Evolutionary conservation across 2,797 vertebrate species (phyloP).

Genomic region (Thaleichthys pacificus): DNA sequence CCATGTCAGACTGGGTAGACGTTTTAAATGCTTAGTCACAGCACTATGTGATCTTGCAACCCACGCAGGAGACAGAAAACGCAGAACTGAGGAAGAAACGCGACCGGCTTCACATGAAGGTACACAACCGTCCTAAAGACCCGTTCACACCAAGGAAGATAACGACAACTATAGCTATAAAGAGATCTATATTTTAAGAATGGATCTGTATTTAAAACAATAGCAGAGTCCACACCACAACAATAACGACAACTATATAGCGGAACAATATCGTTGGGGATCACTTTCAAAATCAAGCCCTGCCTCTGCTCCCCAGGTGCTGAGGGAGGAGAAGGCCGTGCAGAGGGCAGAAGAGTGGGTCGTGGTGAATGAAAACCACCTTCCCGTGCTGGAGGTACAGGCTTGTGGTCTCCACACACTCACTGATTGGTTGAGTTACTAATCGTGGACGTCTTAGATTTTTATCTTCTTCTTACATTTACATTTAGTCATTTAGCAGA

Average conservation of each 20-base stretch:
- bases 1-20: too few species aligned
- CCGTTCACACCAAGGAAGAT: too few species aligned
- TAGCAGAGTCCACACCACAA: too few species aligned
- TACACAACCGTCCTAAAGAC: neutral
- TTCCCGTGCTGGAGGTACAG: conserved; percentile 4
- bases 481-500: too few species aligned
- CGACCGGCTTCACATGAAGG: neutral
- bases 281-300: neutral
- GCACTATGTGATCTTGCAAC: neutral
- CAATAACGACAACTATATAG: too few species aligned
- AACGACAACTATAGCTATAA: too few species aligned
- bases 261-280: neutral
- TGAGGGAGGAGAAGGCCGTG: conserved; percentile 2
- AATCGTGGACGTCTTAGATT: neutral
- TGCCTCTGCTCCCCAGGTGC: neutral
- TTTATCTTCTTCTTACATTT: neutral
- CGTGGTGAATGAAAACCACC: neutral
- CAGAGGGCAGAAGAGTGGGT: conserved; percentile 15
- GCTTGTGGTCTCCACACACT: neutral
- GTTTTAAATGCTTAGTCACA: neutral
- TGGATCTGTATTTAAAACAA: too few species aligned
- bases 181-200: too few species aligned
- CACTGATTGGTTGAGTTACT: neutral
- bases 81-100: neutral
- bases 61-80: neutral